A percentile compares a stretch with the other conserved stretches of the same genome.
Conservation (phyloP, 2,888 invertebrate genomes). For the Calephelis perditalis region DNA sequence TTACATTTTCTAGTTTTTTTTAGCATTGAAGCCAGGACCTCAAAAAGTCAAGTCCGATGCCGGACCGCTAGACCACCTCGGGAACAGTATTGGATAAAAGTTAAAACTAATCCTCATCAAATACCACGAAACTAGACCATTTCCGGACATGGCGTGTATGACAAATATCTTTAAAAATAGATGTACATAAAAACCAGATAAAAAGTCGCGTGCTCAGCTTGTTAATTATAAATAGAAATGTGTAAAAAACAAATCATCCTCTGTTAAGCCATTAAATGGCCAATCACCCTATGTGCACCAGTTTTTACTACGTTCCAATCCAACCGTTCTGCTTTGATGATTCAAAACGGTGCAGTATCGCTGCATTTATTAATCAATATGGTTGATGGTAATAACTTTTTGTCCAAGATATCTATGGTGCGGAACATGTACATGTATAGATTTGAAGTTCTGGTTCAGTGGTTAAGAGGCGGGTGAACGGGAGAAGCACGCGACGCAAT, state of each 20-base stretch:
- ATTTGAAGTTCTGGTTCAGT: slow-evolving; percentile 12
- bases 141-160: too few relatives aligned
- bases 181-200: slow-evolving; percentile 4
- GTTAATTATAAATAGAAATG: slow-evolving; percentile 12
- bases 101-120: too few relatives aligned
- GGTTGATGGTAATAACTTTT: neutral
- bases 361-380: slow-evolving; percentile 9
- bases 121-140: too few relatives aligned
- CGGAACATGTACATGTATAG: slow-evolving; percentile 11
- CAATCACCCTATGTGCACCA: slow-evolving; percentile 6
- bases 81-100: too few relatives aligned
- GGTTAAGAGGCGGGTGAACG: neutral
- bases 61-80: too few relatives aligned
- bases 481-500: neutral
- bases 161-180: neutral
- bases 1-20: too few relatives aligned
- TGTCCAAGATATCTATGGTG: neutral
- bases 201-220: slow-evolving; percentile 5
- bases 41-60: too few relatives aligned
- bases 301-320: slow-evolving; percentile 7
- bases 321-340: slow-evolving; percentile 11
- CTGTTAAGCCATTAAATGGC: slow-evolving; percentile 4
- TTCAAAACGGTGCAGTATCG: slow-evolving; percentile 6
- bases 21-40: too few relatives aligned
- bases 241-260: slow-evolving; percentile 7